Evolutionary conservation across 1,140 invertebrate species (phyloP), one percentile per base, ranked within the genome.

Genomic region (Brachionus sp.): DNA sequence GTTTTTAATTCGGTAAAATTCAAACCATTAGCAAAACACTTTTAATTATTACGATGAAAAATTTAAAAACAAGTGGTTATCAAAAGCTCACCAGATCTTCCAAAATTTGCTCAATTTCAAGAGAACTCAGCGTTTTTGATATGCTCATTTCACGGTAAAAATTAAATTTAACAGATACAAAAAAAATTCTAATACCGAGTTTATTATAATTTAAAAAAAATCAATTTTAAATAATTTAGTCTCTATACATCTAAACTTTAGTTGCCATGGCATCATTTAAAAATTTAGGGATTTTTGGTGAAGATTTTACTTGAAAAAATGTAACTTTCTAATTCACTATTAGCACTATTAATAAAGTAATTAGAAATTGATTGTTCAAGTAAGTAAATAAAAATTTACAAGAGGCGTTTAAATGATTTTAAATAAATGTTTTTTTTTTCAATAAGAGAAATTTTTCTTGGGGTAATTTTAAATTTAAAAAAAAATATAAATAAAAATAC

Each of bases 1-100:
- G 83, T 70, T 9, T 77, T 50, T 19, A 87, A 50, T 44, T 86
- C 86, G 68, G 82, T 84, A 83, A 85, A 86, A 70, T 84, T 86
- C 25, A 88, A 66, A 25, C 88, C 88, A 88, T 88, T 88, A 37
- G 84, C 85, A 13, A 84, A 68, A 85, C 87, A 88, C 88, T 88
- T 68, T 13, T 84, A 84, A 35, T 12, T 25, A 68, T 5, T 5
- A 12, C n/a, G 4, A 68, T 23, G 3, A 23, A 44, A n/a, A 37
- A 13, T 2, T 0, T 37, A 37, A 23, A 13, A 9, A n/a, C 16
- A 35, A 42, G 37, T 37, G 42, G 0, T 37, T 42, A 62, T 29
- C 25, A 9, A 19, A 42, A 23, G 62, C n/a, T 66, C 35, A 80
- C 77, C 25, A 80, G 29, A 33, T 80, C 77, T 35, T 80, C 77